Evolutionary conservation across 1,140 invertebrate species (phyloP), one percentile per base, ranked within the genome.

Genomic region (Popillia japonica): DNA sequence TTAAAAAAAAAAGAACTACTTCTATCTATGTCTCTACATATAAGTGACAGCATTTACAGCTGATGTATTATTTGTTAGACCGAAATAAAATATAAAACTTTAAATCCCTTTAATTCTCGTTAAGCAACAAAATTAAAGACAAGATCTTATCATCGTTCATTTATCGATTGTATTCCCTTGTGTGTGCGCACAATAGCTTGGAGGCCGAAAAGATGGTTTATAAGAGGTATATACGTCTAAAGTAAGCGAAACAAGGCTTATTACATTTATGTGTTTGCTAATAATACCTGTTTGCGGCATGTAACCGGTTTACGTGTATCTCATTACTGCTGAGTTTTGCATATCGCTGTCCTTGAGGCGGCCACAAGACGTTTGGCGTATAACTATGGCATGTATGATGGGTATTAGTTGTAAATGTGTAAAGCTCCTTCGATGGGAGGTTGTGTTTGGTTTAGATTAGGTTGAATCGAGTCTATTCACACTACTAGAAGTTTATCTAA

Each of bases 261-360:
- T 55, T 55, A 55, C 48, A 55, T 55, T 55, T 55, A 55, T 55
- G 17, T n/a, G 48, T 55, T 55, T 55, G 48, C 48, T 55, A 55
- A 55, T 55, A 55, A 55, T 55, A 55, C 48, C 14, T 55, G 48
- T 55, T 55, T 55, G 48, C 48, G 48, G 48, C 48, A 55, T 55
- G 48, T 55, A 55, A 55, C 48, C 48, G 48, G 48, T 55, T 55
- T 55, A 55, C 48, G 48, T 17, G 17, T 55, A 55, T 55, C 48
- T 55, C 48, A 55, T 55, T 55, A 55, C 48, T 17, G 48, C 48
- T 55, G 48, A 55, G 14, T 17, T 55, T 55, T 55, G 48, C 48
- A 55, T 55, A 55, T 17, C 14, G 14, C 14, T 55, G 48, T 17
- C 48, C 48, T 55, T 55, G 48, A 55, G 48, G 48, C 48, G 48